A percentile compares a stretch with the other conserved stretches of the same genome.
These are phyloP conservation scores for Petaurus breviceps DNA, from an alignment of 2,113 vertebrate genomes.

Conservation along the genomic window DNA sequence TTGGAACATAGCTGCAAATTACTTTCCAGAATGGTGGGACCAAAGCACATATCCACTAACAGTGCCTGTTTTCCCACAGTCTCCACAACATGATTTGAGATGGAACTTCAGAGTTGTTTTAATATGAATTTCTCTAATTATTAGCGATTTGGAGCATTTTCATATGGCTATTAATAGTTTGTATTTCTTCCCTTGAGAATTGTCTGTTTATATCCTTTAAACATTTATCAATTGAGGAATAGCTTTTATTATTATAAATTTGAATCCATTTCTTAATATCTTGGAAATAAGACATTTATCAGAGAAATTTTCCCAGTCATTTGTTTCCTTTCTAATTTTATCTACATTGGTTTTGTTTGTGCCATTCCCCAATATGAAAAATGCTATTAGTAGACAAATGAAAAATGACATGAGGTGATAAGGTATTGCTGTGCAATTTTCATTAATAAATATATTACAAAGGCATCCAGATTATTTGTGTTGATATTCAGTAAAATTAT, in stretches of 20 bases:
- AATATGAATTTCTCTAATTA: background rate
- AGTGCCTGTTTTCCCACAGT: background rate
- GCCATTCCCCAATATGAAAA: background rate
- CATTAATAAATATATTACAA: background rate
- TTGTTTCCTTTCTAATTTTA: background rate
- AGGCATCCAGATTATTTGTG: background rate
- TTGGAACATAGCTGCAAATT: background rate
- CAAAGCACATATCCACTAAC: background rate
- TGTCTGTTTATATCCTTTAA: background rate
- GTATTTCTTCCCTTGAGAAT: background rate
- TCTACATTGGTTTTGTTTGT: background rate
- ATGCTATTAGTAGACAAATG: background rate
- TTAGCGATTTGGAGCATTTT: background rate
- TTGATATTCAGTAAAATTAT: background rate
- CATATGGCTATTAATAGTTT: background rate
- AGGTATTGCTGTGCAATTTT: background rate
- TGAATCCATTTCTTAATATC: background rate
- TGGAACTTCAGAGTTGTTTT: background rate
- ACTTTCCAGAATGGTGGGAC: background rate
- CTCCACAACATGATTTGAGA: background rate
- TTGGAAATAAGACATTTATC: background rate
- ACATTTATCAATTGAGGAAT: background rate
- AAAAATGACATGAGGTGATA: background rate
- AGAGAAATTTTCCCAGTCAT: background rate
- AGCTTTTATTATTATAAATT: background rate